Evolutionary conservation across 2,888 invertebrate genomes (phyloP), one percentile per base, ranked within the genome.

Genomic region (Scaptomyza polygonia): DNA sequence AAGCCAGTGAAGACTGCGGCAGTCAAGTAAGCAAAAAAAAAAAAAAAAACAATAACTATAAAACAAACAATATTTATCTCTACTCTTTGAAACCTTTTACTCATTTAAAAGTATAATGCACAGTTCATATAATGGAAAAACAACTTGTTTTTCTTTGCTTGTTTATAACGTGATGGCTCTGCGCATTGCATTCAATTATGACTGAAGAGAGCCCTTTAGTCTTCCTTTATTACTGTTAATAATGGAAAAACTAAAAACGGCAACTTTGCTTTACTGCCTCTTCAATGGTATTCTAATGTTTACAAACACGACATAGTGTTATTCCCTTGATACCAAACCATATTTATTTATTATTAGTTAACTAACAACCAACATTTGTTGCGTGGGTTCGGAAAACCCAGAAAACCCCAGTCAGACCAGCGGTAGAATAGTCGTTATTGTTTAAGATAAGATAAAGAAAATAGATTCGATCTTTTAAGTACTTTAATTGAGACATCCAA

Each of bases 1-100:
- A 71, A 25, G 72, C 77, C 11, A 77, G 66, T 52, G 72, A 71
- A 48, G 77, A 61, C 25, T 54, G 63, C n/a, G 63, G 59, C 12
- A 53, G 52, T 25, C 72, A 69, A 52, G 77, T 76, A 58, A 76
- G 72, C 44, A 14, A 25, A 36, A 40, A 36, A 0, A 30, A 14
- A 0, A 16, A 3, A 8, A 30, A 30, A 3, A 9, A n/a, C n/a
- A n/a, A n/a, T n/a, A 32, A n/a, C n/a, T n/a, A 34, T n/a, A 34
- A 34, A 34, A 34, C 1, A 5, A 7, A 9, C 5, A n/a, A 16
- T 16, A 9, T 39, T 9, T 16, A 39, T 39, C 11, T 34, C n/a
- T 16, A 32, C 11, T 11, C 9, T n/a, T 11, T 8, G 9, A 34
- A n/a, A 11, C 12, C n/a, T n/a, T 34, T 12, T 18, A 39, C 3